These are phyloP conservation scores for Plagodis pulveraria DNA, from an alignment of 2,888 invertebrate species.

Conservation along the genomic window DNA sequence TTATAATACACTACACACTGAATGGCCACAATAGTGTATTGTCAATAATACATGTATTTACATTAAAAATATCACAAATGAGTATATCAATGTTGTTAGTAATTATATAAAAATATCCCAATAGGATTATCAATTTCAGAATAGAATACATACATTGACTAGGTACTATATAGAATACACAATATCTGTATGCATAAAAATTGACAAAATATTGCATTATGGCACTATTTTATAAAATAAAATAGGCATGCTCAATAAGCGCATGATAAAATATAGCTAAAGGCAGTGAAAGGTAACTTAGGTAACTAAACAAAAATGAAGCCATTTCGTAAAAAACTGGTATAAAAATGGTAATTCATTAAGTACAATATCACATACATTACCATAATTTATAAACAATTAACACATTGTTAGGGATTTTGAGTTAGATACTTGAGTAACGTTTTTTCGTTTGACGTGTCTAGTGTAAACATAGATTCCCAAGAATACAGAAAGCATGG, in stretches of 20 bases:
- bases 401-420: constrained; percentile 42
- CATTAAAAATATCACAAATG: constrained; percentile 76
- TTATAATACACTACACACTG: constrained; percentile 44
- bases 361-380: constrained; percentile 63
- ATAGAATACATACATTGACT: constrained; percentile 65
- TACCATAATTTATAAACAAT: constrained; percentile 43
- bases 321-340: constrained; percentile 47
- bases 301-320: constrained; percentile 43
- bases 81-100: constrained; percentile 62
- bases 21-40: constrained; percentile 74
- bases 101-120: constrained; percentile 32
- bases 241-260: constrained; percentile 62
- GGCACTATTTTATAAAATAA: constrained; percentile 80
- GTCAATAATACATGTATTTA: constrained; percentile 66
- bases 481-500: constrained; percentile 56
- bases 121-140: constrained; percentile 38
- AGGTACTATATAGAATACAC: constrained; percentile 54
- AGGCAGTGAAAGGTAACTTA: constrained; percentile 59
- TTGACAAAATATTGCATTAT: constrained; percentile 54
- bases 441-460: constrained; percentile 40
- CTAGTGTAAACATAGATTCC: constrained; percentile 54
- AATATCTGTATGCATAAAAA: constrained; percentile 53
- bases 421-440: constrained; percentile 16
- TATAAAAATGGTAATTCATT: constrained; percentile 42
- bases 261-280: constrained; percentile 58